phyloP scores from a whole-genome alignment of 2,113 vertebrate genomes.

The Thermophis baileyi region DNA sequence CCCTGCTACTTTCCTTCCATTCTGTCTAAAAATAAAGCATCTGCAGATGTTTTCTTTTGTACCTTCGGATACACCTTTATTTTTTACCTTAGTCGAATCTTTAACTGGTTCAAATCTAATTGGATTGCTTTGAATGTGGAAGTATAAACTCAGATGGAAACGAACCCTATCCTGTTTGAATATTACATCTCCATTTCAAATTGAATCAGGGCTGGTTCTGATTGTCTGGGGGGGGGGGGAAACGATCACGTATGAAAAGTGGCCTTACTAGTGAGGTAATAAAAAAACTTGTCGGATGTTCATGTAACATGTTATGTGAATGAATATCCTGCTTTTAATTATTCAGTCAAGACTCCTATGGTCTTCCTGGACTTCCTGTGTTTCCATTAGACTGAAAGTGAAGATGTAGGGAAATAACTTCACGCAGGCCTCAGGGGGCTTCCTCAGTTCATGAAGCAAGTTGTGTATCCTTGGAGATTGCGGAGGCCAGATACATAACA shows the following conservation, averaged over 20 bases:
- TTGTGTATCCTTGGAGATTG: neutral
- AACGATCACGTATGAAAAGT: neutral
- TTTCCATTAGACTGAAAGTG: neutral
- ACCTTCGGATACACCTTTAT: neutral
- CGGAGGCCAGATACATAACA: neutral
- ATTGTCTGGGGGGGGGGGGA: neutral
- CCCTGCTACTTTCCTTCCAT: neutral
- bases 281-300: neutral
- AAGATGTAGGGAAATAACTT: neutral
- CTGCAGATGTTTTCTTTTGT: neutral
- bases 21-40: neutral
- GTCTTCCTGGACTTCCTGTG: neutral
- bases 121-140: neutral
- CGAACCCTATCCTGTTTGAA: neutral
- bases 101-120: neutral
- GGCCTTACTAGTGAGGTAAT: neutral
- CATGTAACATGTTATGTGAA: neutral
- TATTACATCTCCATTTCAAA: neutral
- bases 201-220: neutral
- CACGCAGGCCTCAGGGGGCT: neutral
- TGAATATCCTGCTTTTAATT: neutral
- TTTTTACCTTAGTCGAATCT: neutral
- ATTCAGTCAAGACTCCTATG: neutral
- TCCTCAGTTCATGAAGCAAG: neutral
- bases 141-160: neutral